Percentiles rank a stretch among this genome's conserved stretches.
These are phyloP conservation scores for Diadumene lineata DNA, from an alignment of 92 coral and sea anemone species.

Conservation along the genomic window DNA sequence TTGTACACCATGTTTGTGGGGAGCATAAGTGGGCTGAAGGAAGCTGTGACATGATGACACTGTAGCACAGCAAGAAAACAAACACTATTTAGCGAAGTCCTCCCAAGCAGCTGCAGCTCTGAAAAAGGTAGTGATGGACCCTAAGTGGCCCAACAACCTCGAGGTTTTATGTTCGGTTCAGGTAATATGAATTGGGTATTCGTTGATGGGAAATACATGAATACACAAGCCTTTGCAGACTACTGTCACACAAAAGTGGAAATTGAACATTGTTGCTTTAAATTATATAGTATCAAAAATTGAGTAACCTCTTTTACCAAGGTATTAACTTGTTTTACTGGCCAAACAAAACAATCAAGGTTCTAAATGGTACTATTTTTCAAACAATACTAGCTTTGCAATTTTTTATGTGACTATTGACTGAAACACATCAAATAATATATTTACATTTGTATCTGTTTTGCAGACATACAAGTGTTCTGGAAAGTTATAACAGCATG, in stretches of 20 bases:
- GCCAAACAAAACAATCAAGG: no score
- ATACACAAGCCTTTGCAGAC: not conserved
- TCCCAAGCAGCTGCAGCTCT: slow-evolving; percentile 48
- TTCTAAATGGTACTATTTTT: no score
- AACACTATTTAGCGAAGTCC: slow-evolving; percentile 19
- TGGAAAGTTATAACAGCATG: slow-evolving; percentile 55
- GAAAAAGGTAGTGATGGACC: slow-evolving; percentile 32
- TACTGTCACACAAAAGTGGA: not conserved
- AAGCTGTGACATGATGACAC: slow-evolving; percentile 35
- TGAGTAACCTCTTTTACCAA: no score
- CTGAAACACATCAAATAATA: not conserved
- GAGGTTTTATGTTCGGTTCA: slow-evolving; percentile 44
- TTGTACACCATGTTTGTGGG: slow-evolving; percentile 56
- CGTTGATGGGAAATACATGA: not conserved
- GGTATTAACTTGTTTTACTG: no score
- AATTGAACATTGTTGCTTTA: no score
- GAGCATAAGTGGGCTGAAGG: slow-evolving; percentile 56
- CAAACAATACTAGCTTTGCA: no score
- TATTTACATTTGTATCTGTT: not conserved
- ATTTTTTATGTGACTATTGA: not conserved
- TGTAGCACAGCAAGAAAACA: not conserved
- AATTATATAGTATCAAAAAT: no score
- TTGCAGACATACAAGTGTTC: slow-evolving; percentile 45
- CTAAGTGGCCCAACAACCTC: slow-evolving; percentile 42
- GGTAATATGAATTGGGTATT: slow-evolving; percentile 3